These are phyloP conservation scores for Tribolium madens DNA, from an alignment of 1,140 invertebrate genomes.

Conservation along the genomic window DNA sequence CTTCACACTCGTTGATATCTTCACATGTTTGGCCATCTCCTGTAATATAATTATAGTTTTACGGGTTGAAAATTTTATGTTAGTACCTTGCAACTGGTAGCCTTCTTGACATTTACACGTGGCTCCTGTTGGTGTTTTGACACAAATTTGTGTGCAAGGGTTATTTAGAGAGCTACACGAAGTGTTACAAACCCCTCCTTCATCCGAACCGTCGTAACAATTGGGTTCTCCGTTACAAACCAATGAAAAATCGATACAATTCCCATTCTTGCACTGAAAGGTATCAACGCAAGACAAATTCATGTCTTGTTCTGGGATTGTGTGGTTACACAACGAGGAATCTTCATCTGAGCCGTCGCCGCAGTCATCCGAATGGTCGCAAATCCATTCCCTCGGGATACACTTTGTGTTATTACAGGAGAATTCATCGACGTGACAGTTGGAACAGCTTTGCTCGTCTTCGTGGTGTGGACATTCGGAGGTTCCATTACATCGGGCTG, in stretches of 20 bases:
- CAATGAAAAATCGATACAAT: constrained; percentile 72
- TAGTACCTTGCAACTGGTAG: constrained; percentile 65
- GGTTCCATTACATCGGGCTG: constrained; percentile 65
- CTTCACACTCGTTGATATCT: constrained; percentile 80
- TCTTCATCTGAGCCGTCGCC: constrained; percentile 77
- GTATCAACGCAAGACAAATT: constrained; percentile 62
- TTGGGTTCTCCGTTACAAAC: constrained; percentile 77
- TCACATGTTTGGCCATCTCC: constrained; percentile 68
- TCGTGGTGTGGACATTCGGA: constrained; percentile 78
- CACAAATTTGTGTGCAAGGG: constrained; percentile 74
- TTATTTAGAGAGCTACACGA: constrained; percentile 70
- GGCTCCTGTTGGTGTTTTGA: constrained; percentile 76
- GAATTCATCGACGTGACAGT: constrained; percentile 68
- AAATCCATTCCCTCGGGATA: constrained; percentile 73
- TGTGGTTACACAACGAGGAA: constrained; percentile 64
- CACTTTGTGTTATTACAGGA: constrained; percentile 70
- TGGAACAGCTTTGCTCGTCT: constrained; percentile 72
- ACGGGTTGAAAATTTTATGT: constrained; percentile 10
- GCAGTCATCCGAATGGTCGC: constrained; percentile 77
- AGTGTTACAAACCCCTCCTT: constrained; percentile 63
- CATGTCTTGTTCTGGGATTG: background rate
- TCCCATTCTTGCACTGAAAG: constrained; percentile 72
- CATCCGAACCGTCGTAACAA: constrained; percentile 73
- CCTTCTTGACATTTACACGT: constrained; percentile 78
- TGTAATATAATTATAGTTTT: too few relatives aligned